These are phyloP conservation scores for Cydia amplana DNA, from an alignment of 1,140 invertebrate species.

Conservation along the genomic window DNA sequence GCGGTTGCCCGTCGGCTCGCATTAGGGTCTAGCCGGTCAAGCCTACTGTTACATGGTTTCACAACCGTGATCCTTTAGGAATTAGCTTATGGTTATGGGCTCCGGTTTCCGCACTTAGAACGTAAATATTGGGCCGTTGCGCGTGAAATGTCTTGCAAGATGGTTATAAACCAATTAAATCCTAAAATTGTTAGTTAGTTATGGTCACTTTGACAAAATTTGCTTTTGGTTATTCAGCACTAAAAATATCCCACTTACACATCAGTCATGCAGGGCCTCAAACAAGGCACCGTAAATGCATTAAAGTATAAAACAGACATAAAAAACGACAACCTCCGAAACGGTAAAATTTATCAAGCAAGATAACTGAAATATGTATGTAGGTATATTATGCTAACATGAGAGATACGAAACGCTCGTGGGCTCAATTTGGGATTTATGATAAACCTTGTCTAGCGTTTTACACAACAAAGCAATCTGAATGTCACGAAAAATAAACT, in stretches of 20 bases:
- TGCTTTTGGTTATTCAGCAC: too few relatives aligned
- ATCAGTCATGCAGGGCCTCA: neutral
- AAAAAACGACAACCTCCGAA: slow-evolving; percentile 30
- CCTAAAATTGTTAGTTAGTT: too few relatives aligned
- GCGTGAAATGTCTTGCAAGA: too few relatives aligned
- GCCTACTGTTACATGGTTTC: slow-evolving; percentile 31
- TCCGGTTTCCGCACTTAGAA: neutral
- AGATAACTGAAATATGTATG: slow-evolving; percentile 22
- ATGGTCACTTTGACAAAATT: too few relatives aligned
- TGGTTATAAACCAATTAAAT: too few relatives aligned
- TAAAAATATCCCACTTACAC: neutral
- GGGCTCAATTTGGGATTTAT: slow-evolving; percentile 25
- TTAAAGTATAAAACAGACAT: slow-evolving; percentile 22
- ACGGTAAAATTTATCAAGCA: slow-evolving; percentile 26
- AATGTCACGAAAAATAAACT: too few relatives aligned
- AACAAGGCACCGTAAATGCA: slow-evolving; percentile 3
- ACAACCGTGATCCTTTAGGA: slow-evolving; percentile 1
- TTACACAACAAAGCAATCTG: neutral
- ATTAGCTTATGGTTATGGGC: neutral
- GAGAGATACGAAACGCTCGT: slow-evolving; percentile 24
- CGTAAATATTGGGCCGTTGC: too few relatives aligned
- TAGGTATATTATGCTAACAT: neutral
- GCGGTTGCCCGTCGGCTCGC: neutral
- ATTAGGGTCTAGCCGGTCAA: slow-evolving; percentile 22
- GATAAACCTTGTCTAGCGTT: slow-evolving; percentile 12